phyloP scores from a whole-genome alignment of 2,888 invertebrate genomes.

The Zele albiditarsus region DNA sequence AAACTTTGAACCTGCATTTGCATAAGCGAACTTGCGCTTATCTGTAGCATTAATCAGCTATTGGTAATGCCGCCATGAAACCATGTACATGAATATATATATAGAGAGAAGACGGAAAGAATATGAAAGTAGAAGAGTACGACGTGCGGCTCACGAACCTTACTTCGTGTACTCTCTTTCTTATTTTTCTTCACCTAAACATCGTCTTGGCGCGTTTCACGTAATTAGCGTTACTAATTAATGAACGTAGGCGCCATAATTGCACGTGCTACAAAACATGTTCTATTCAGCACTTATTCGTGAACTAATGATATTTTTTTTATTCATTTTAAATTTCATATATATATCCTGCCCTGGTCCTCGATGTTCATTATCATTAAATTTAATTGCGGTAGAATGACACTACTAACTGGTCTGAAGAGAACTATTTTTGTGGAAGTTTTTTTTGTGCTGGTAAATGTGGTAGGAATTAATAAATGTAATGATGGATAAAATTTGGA shows the following conservation, averaged over 20 bases:
- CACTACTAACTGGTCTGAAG: no score
- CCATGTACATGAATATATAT: conserved; percentile 41
- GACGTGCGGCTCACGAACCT: background rate
- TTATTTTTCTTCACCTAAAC: background rate
- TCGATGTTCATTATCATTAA: no score
- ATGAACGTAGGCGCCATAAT: conserved; percentile 44
- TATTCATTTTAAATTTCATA: background rate
- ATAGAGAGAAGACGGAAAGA: background rate
- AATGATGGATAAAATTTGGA: no score
- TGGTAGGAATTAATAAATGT: no score
- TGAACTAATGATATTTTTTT: conserved; percentile 14
- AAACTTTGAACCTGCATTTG: conserved; percentile 62
- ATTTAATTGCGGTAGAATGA: no score
- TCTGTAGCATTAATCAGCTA: conserved; percentile 55
- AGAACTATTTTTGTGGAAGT: no score
- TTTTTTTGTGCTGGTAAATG: no score
- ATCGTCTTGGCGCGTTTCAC: conserved; percentile 52
- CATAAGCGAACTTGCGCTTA: conserved; percentile 53
- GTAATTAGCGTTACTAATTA: conserved; percentile 65
- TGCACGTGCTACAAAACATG: conserved; percentile 17
- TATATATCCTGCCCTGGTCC: background rate
- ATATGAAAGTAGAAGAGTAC: background rate
- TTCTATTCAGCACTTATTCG: conserved; percentile 1
- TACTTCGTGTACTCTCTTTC: background rate
- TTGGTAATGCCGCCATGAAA: conserved; percentile 8